Conservation (phyloP, 2,797 vertebrate species). For the Vultur gryphus region DNA sequence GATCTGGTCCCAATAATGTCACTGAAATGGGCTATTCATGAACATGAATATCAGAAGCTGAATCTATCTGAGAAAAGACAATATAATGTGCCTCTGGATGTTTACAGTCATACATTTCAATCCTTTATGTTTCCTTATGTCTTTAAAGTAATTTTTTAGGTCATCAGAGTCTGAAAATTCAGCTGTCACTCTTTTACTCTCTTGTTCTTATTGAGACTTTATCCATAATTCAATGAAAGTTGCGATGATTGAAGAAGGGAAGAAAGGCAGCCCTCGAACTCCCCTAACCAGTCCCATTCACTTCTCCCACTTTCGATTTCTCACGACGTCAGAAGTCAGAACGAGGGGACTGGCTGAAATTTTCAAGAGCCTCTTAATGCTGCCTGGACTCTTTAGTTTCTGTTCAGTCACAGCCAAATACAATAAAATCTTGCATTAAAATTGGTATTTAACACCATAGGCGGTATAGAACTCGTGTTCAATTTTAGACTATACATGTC, state of each 20-base stretch:
- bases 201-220: conserved; percentile 16
- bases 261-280: neutral
- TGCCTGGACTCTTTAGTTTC: neutral
- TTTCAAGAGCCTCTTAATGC: neutral
- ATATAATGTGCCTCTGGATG: neutral
- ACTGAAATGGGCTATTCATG: neutral
- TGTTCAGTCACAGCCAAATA: neutral
- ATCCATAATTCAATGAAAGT: conserved; percentile 18
- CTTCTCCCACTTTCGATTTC: neutral
- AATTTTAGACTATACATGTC: neutral
- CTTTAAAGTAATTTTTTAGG: conserved; percentile 21
- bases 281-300: neutral
- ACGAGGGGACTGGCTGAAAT: neutral
- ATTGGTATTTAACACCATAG: neutral
- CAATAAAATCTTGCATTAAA: conserved; percentile 23
- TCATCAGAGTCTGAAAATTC: conserved; percentile 28
- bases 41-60: neutral
- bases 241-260: neutral
- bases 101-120: conserved; percentile 5
- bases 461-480: neutral
- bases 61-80: neutral
- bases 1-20: neutral
- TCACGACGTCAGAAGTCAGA: neutral
- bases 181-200: neutral
- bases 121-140: neutral